Conservation (phyloP, 92 coral and sea anemone genomes). For the Palythoa heliodiscus region DNA sequence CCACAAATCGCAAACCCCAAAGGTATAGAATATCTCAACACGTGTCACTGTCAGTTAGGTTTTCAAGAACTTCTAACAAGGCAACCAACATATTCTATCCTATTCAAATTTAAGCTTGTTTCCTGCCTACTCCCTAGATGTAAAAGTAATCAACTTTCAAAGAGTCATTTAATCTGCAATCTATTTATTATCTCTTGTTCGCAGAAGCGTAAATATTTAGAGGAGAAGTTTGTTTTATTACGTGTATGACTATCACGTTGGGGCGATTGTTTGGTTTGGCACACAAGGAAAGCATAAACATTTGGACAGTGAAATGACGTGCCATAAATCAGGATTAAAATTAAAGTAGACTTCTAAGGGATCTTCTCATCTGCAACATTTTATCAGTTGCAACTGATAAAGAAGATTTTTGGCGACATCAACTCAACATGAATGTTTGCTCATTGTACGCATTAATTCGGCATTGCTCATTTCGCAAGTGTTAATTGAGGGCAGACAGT, state of each 20-base stretch:
- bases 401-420: slow-evolving; percentile 11
- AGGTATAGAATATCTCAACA: background rate
- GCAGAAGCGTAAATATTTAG: slow-evolving; percentile 70
- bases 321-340: slow-evolving; percentile 2
- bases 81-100: background rate
- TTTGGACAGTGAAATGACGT: background rate
- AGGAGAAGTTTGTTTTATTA: slow-evolving; percentile 65
- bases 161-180: slow-evolving; percentile 45
- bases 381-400: slow-evolving; percentile 27
- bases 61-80: background rate
- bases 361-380: background rate
- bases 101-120: background rate
- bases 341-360: background rate
- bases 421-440: slow-evolving; percentile 18
- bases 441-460: background rate
- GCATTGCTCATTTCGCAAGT: slow-evolving; percentile 16
- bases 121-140: slow-evolving; percentile 22
- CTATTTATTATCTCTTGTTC: slow-evolving; percentile 61
- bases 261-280: slow-evolving; percentile 53
- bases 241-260: slow-evolving; percentile 53
- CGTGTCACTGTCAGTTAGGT: slow-evolving; percentile 8
- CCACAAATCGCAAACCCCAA: background rate
- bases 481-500: slow-evolving; percentile 37
- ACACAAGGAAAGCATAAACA: slow-evolving; percentile 23
- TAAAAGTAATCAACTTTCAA: slow-evolving; percentile 55